phyloP scores from a whole-genome alignment of 2,888 invertebrate genomes.

The Drosophila tripunctata region DNA sequence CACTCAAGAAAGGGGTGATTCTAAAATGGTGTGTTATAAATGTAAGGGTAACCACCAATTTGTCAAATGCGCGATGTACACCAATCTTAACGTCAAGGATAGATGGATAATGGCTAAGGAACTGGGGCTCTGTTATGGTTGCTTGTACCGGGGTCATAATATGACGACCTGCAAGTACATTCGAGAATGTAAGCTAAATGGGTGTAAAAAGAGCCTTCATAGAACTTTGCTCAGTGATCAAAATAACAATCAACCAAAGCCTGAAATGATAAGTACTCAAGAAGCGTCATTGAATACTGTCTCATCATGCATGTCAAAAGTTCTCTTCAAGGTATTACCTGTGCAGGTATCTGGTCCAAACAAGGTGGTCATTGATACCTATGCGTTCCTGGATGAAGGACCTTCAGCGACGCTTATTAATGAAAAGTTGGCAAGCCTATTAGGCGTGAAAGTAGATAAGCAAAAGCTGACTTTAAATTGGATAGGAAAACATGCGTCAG shows the following conservation, averaged over 20 bases:
- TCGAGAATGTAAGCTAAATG: background rate
- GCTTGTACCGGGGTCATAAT: background rate
- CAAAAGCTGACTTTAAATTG: background rate
- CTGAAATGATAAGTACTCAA: background rate
- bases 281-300: background rate
- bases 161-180: background rate
- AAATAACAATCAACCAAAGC: background rate
- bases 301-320: background rate
- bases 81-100: background rate
- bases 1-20: background rate
- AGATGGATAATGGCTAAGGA: background rate
- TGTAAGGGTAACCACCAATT: background rate
- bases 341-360: background rate
- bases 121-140: background rate
- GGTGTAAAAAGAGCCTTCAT: background rate
- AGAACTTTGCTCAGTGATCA: background rate
- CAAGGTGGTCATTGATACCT: background rate
- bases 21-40: background rate
- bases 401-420: background rate
- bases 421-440: background rate
- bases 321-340: background rate
- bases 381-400: constrained; percentile 1
- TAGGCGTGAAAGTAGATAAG: background rate
- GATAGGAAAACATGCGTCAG: background rate
- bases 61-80: background rate